Conservation (phyloP, 2,888 invertebrate genomes). For the Caenorhabditis japonica region DNA sequence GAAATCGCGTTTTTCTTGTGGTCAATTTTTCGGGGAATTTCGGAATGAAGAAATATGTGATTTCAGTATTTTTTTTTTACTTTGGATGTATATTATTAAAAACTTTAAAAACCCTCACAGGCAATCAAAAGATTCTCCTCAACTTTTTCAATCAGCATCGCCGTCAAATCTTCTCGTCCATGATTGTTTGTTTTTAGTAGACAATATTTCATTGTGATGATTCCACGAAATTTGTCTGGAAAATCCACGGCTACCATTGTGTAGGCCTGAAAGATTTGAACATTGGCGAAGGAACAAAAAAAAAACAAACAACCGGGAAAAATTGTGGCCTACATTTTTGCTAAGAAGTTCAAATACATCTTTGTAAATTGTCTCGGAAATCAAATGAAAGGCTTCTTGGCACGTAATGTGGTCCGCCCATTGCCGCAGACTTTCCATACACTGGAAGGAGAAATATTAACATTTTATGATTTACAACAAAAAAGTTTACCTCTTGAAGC, state of each 20-base stretch:
- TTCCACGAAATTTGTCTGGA: slow-evolving; percentile 42
- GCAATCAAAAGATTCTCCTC: slow-evolving; percentile 37
- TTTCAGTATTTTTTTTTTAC: too few species aligned
- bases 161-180: slow-evolving; percentile 46
- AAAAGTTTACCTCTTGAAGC: slow-evolving; percentile 22
- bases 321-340: slow-evolving; percentile 1
- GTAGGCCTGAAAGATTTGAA: slow-evolving; percentile 49
- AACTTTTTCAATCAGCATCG: slow-evolving; percentile 33
- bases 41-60: not conserved
- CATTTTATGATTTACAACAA: not conserved
- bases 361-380: slow-evolving; percentile 13
- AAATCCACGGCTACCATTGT: slow-evolving; percentile 49
- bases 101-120: slow-evolving; percentile 6
- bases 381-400: slow-evolving; percentile 24
- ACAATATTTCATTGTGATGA: slow-evolving; percentile 55
- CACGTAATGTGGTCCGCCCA: slow-evolving; percentile 19
- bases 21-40: not conserved
- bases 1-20: too few species aligned
- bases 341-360: slow-evolving; percentile 25
- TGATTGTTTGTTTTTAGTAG: slow-evolving; percentile 51
- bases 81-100: not conserved
- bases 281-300: too few species aligned
- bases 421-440: slow-evolving; percentile 21
- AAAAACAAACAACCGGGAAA: not conserved
- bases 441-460: not conserved